These are phyloP conservation scores for Epistrophe eligans DNA, from an alignment of 2,888 invertebrate genomes.

Conservation along the genomic window DNA sequence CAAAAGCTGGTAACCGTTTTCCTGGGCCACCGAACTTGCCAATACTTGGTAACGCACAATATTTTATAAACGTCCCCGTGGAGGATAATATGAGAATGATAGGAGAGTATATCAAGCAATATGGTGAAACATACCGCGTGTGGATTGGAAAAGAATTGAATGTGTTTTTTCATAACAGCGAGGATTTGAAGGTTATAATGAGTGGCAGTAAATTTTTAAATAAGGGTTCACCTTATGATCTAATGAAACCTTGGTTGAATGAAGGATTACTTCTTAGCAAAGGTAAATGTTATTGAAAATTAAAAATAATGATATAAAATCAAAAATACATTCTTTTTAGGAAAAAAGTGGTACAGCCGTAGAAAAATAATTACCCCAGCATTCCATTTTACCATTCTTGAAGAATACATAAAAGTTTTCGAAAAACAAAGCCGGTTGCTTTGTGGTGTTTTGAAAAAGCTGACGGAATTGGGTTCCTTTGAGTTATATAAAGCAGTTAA, in stretches of 20 bases:
- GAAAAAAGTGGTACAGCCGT: constrained; percentile 86
- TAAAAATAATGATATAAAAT: constrained; percentile 65
- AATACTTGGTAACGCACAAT: constrained; percentile 51
- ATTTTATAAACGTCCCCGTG: constrained; percentile 31
- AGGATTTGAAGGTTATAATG: constrained; percentile 71
- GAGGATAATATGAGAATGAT: constrained; percentile 76
- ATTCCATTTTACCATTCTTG: constrained; percentile 90
- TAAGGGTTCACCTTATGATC: constrained; percentile 84
- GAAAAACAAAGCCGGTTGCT: constrained; percentile 86
- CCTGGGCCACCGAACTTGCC: constrained; percentile 40
- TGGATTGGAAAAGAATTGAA: constrained; percentile 74
- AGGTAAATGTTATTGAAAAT: constrained; percentile 63
- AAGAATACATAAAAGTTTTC: constrained; percentile 88
- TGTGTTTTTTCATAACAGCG: constrained; percentile 60
- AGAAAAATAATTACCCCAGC: constrained; percentile 90
- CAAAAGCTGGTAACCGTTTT: constrained; percentile 34
- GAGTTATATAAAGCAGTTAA: constrained; percentile 86
- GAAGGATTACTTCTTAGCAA: constrained; percentile 85
- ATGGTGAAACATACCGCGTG: constrained; percentile 60
- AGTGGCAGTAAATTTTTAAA: constrained; percentile 80
- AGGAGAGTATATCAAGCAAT: constrained; percentile 63
- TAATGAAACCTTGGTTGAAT: constrained; percentile 84
- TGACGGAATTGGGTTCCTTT: constrained; percentile 82
- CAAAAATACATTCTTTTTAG: neutral
- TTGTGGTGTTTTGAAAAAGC: constrained; percentile 82